These are phyloP conservation scores for Pristis pectinata DNA, from an alignment of 2,797 vertebrate genomes.

Conservation along the genomic window DNA sequence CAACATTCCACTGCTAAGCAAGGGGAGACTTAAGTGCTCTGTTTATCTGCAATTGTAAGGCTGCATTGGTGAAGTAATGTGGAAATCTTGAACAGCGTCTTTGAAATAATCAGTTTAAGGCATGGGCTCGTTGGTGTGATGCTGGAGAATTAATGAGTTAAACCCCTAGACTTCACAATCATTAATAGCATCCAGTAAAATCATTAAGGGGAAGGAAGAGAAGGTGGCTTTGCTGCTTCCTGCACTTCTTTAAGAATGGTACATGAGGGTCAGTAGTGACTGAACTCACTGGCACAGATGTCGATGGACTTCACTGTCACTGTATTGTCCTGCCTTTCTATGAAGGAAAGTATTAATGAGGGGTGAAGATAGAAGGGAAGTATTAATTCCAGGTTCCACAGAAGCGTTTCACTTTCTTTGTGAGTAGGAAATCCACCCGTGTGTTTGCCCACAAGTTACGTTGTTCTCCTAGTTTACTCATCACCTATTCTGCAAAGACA, in stretches of 20 bases:
- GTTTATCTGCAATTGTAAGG: slow-evolving; percentile 18
- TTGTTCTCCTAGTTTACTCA: background rate
- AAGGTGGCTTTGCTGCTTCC: background rate
- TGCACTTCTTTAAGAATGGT: background rate
- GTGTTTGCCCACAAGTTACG: background rate
- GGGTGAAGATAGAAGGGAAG: background rate
- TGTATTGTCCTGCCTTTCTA: background rate
- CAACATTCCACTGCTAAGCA: background rate
- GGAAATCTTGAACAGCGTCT: background rate
- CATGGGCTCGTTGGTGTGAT: background rate
- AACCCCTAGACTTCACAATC: too few species aligned
- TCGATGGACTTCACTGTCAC: background rate
- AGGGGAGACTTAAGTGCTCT: slow-evolving; percentile 7
- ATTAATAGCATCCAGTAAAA: background rate
- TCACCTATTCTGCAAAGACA: background rate
- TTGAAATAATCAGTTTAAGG: slow-evolving; percentile 9
- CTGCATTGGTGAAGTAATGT: background rate
- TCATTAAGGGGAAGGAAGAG: background rate
- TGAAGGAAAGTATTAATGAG: background rate
- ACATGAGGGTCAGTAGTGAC: background rate
- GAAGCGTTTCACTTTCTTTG: background rate
- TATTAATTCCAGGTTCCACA: slow-evolving; percentile 9
- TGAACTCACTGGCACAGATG: background rate
- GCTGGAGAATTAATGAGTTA: background rate
- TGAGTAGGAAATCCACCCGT: background rate